These are phyloP conservation scores for Chromis chromis DNA, from an alignment of 2,797 vertebrate species.

Conservation along the genomic window DNA sequence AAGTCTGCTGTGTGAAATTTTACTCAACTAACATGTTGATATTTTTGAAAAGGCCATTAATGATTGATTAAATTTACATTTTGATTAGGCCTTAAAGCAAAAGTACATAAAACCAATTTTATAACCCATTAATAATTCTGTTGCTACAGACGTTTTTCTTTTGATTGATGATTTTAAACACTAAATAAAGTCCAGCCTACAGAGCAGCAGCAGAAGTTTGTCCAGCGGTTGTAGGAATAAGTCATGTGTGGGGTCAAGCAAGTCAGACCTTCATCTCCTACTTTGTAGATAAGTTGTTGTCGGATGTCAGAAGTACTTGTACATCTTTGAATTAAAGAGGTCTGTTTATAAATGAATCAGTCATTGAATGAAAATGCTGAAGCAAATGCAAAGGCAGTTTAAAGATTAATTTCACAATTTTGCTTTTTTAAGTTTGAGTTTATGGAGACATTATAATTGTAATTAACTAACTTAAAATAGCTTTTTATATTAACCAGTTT, in stretches of 20 bases:
- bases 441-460: too few relatives aligned
- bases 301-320: not conserved
- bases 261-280: not conserved
- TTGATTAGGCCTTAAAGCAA: constrained; percentile 32
- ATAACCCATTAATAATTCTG: constrained; percentile 3
- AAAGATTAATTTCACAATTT: too few relatives aligned
- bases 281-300: not conserved
- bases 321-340: not conserved
- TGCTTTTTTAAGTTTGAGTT: too few relatives aligned
- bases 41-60: not conserved
- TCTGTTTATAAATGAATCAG: not conserved
- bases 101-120: constrained; percentile 6
- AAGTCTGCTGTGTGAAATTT: constrained; percentile 15
- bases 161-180: constrained; percentile 20
- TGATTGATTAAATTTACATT: constrained; percentile 38
- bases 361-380: not conserved
- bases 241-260: not conserved
- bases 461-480: too few relatives aligned
- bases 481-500: too few relatives aligned
- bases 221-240: not conserved
- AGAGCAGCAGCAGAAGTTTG: not conserved
- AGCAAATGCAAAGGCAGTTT: not conserved
- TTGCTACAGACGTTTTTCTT: not conserved
- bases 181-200: not conserved
- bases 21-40: constrained; percentile 11